Percentiles rank a stretch among this genome's conserved stretches.
These are phyloP conservation scores for Chaenogobius annularis DNA, from an alignment of 2,113 vertebrate species.

Conservation along the genomic window DNA sequence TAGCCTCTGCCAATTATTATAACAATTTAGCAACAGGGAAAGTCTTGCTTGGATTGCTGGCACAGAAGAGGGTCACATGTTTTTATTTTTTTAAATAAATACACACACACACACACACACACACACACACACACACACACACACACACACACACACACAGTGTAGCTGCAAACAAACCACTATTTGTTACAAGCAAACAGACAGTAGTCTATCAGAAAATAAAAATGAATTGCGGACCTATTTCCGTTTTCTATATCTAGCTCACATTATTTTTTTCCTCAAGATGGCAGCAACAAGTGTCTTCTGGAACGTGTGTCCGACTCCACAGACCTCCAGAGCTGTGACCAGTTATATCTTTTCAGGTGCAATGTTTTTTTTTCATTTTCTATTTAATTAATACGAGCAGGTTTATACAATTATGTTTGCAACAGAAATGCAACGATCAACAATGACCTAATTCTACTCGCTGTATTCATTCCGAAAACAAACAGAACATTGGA, in stretches of 20 bases:
- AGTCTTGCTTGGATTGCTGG: not conserved
- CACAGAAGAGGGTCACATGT: not conserved
- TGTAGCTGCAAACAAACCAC: not conserved
- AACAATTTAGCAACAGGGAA: not conserved
- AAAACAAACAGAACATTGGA: not conserved
- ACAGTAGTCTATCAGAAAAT: not conserved
- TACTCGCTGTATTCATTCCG: not conserved
- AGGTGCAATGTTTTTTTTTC: not conserved
- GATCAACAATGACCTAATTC: not conserved
- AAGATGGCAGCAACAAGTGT: constrained; percentile 53
- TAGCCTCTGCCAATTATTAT: constrained; percentile 20
- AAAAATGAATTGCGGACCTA: not conserved
- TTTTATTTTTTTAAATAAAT: too few relatives aligned
- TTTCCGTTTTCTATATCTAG: not conserved
- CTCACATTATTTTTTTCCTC: constrained; percentile 4
- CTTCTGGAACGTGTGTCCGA: constrained; percentile 12
- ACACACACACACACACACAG: too few relatives aligned
- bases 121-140: too few relatives aligned
- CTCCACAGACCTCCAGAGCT: not conserved
- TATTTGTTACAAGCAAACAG: not conserved
- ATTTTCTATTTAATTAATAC: not conserved
- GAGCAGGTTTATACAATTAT: not conserved
- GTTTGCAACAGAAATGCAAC: not conserved
- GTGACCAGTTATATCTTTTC: not conserved
- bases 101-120: too few relatives aligned